Conservation (phyloP, 2,888 invertebrate genomes). For the Epiperipatus broadwayi region DNA sequence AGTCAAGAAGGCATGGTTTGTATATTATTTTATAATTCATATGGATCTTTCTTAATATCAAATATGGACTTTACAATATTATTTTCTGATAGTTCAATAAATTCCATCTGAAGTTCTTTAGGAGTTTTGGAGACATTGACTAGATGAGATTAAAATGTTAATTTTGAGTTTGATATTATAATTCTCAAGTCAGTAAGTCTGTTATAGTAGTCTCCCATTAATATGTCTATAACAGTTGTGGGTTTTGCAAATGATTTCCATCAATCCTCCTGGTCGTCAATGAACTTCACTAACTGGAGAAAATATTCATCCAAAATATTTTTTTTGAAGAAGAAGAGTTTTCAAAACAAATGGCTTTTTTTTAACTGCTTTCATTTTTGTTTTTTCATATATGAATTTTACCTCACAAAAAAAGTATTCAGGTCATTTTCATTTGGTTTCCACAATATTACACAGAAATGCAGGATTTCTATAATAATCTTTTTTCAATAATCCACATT, state of each 20-base stretch:
- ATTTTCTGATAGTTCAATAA: slow-evolving; percentile 8
- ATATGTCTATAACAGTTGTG: slow-evolving; percentile 1
- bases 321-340: not conserved
- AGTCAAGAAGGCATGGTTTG: no score
- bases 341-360: not conserved
- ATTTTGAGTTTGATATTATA: slow-evolving; percentile 1
- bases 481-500: not conserved
- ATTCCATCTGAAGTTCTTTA: slow-evolving; percentile 6
- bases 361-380: no score
- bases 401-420: slow-evolving; percentile 1
- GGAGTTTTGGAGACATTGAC: slow-evolving; percentile 4
- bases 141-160: slow-evolving; percentile 5
- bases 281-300: not conserved
- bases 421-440: no score
- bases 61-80: not conserved
- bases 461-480: slow-evolving; percentile 4
- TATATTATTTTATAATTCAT: no score
- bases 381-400: slow-evolving; percentile 5
- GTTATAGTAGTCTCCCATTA: slow-evolving; percentile 5
- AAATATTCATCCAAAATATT: slow-evolving; percentile 7
- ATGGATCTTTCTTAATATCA: slow-evolving; percentile 9
- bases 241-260: no score
- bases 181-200: not conserved
- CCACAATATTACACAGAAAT: slow-evolving; percentile 8
- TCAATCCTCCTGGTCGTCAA: no score